Evolutionary conservation across 2,888 invertebrate genomes (phyloP).

Genomic region (Heliconius erato): DNA sequence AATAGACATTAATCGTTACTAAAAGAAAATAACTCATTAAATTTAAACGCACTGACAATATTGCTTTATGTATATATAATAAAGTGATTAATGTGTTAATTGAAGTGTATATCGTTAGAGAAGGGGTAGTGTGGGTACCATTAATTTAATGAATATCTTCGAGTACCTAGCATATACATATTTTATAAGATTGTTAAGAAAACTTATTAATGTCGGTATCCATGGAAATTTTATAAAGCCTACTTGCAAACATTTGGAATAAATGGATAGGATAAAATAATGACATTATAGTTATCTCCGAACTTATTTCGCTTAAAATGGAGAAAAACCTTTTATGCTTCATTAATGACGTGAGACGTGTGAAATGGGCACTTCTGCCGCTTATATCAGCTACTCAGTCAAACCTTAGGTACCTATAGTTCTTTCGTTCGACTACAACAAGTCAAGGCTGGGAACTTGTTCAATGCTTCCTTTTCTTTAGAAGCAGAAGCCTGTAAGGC

Average conservation of each 20-base stretch:
- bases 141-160: not conserved
- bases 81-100: slow-evolving; percentile 13
- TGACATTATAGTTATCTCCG: not conserved
- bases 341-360: not conserved
- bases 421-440: no score
- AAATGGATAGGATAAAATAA: not conserved
- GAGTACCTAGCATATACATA: not conserved
- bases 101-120: not conserved
- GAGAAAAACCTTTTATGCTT: not conserved
- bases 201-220: slow-evolving; percentile 4
- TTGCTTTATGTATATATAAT: not conserved
- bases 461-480: no score
- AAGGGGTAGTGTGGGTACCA: not conserved
- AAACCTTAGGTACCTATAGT: not conserved
- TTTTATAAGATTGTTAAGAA: not conserved
- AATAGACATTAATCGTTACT: not conserved
- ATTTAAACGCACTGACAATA: not conserved
- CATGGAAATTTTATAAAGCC: not conserved
- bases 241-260: not conserved
- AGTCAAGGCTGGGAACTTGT: no score
- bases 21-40: slow-evolving; percentile 2
- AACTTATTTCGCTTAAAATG: not conserved
- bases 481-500: no score
- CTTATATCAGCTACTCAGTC: not conserved
- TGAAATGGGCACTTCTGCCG: not conserved